Percentiles rank a stretch among this genome's conserved stretches.
Evolutionary conservation across 1,140 invertebrate species (phyloP).

Genomic region (Aphelenchoides fujianensis): DNA sequence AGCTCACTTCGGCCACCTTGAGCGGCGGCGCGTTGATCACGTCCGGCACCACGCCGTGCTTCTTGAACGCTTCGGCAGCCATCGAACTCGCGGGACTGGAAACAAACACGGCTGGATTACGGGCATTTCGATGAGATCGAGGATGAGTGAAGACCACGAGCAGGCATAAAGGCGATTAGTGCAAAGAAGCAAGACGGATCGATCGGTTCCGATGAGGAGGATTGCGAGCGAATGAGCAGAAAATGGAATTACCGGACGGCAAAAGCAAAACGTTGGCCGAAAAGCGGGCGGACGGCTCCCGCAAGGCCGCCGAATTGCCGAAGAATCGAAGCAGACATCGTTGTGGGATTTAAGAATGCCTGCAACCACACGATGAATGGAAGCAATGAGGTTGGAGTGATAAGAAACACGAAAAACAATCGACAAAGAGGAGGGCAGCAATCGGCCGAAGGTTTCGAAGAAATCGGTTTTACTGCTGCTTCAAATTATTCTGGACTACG

Average conservation of each 20-base stretch:
- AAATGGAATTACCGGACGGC: background rate
- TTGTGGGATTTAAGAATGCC: background rate
- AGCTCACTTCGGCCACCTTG: conserved; percentile 39
- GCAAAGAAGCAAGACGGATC: too few relatives aligned
- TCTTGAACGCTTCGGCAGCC: conserved; percentile 42
- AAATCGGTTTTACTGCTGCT: too few relatives aligned
- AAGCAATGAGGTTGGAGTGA: background rate
- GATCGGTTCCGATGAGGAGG: too few relatives aligned
- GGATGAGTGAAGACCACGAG: too few relatives aligned
- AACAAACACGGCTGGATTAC: too few relatives aligned
- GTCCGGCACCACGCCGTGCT: conserved; percentile 43
- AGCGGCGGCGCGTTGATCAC: conserved; percentile 40
- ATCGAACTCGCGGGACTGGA: conserved; percentile 31
- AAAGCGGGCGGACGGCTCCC: background rate
- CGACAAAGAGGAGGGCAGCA: too few relatives aligned
- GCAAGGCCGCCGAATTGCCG: background rate
- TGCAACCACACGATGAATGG: background rate
- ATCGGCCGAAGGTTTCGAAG: too few relatives aligned
- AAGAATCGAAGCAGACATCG: background rate
- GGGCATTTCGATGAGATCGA: too few relatives aligned
- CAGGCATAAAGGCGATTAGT: too few relatives aligned
- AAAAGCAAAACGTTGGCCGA: conserved; percentile 9
- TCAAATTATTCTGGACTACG: too few relatives aligned
- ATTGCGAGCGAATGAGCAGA: conserved; percentile 2
- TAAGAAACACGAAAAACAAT: too few relatives aligned